A percentile compares a stretch with the other conserved stretches of the same genome.
phyloP scores from a whole-genome alignment of 53 echinoderm and acorn worm species.

The Echinometra lucunter region DNA sequence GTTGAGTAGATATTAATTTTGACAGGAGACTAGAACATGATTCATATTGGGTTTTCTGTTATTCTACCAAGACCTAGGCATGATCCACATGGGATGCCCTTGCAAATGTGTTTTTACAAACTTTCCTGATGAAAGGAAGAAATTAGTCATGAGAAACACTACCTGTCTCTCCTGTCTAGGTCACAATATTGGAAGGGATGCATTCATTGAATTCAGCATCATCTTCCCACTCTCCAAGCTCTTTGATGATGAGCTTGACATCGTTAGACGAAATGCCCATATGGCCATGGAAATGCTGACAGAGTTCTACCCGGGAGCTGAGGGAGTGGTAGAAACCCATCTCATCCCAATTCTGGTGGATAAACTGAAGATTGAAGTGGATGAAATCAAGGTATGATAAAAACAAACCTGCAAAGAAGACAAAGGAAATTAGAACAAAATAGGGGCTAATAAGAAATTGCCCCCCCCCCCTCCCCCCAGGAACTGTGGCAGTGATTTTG shows the following conservation, averaged over 20 bases:
- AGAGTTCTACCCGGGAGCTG: slow-evolving; percentile 90
- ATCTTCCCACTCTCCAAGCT: slow-evolving; percentile 87
- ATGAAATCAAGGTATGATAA: slow-evolving; percentile 90
- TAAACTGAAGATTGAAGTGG: slow-evolving; percentile 89
- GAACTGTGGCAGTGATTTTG: no score
- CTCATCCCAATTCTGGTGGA: slow-evolving; percentile 93
- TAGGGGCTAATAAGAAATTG: not conserved
- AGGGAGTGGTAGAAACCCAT: slow-evolving; percentile 90
- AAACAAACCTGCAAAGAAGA: not conserved
- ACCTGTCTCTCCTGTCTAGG: slow-evolving; percentile 67
- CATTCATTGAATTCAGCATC: slow-evolving; percentile 89
- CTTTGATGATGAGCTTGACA: slow-evolving; percentile 89
- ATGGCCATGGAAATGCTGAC: slow-evolving; percentile 99
- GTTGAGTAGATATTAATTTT: not conserved
- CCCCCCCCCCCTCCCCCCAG: no score
- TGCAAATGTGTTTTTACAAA: not conserved
- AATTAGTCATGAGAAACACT: not conserved
- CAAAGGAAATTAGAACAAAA: not conserved
- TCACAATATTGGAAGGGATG: slow-evolving; percentile 96
- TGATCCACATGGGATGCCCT: not conserved
- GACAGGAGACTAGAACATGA: not conserved
- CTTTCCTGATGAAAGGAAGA: not conserved
- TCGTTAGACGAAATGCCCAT: slow-evolving; percentile 91
- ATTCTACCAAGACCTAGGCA: not conserved
- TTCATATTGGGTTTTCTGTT: not conserved